Evolutionary conservation across 2,797 vertebrate species (phyloP).

Genomic region (Nyctibius grandis): DNA sequence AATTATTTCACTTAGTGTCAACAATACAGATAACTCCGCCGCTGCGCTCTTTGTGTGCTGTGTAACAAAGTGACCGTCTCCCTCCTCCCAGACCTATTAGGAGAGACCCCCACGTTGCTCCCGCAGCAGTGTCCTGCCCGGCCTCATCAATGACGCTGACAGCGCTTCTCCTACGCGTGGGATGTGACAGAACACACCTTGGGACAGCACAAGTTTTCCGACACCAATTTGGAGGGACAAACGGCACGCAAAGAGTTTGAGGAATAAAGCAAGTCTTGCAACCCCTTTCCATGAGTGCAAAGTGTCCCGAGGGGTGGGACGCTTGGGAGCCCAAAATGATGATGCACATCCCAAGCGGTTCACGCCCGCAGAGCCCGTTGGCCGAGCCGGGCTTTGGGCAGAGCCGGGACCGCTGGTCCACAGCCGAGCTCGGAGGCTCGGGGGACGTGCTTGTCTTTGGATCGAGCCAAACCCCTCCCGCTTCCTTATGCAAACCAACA

Average conservation of each 20-base stretch:
- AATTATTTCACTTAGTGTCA: conserved; percentile 65
- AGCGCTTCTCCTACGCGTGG: accelerated
- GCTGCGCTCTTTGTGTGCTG: neutral
- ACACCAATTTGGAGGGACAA: neutral
- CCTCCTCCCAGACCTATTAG: conserved; percentile 6
- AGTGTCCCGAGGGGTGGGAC: neutral
- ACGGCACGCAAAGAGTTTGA: accelerated
- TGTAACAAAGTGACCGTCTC: neutral
- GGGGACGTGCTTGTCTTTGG: neutral
- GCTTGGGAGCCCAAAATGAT: accelerated
- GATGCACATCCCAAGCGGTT: accelerated
- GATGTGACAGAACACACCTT: neutral
- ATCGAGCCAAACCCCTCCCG: neutral
- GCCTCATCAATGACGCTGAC: conserved; percentile 5
- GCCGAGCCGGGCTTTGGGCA: no score
- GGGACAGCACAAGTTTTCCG: neutral
- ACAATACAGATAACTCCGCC: conserved; percentile 1
- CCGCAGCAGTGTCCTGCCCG: neutral
- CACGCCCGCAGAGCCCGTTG: accelerated
- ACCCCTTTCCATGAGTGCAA: accelerated
- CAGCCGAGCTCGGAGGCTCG: accelerated
- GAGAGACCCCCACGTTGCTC: neutral
- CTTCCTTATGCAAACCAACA: neutral
- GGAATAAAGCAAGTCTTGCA: neutral
- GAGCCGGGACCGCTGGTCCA: accelerated